These are phyloP conservation scores for Lateolabrax maculatus DNA, from an alignment of 2,797 vertebrate genomes.

Conservation along the genomic window DNA sequence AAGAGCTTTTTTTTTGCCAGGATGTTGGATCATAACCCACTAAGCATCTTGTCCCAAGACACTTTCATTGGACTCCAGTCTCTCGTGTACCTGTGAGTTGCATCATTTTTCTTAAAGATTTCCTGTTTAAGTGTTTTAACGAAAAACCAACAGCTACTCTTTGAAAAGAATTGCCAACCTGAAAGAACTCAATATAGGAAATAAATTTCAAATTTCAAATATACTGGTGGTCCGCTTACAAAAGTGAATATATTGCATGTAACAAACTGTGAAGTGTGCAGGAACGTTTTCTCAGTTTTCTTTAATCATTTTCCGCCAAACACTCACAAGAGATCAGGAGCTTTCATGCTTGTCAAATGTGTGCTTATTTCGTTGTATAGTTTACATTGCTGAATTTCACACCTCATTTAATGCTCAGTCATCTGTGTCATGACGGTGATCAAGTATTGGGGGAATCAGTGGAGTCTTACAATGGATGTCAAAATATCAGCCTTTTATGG, in stretches of 20 bases:
- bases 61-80: constrained; percentile 86
- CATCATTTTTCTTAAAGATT: neutral
- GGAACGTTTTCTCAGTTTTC: neutral
- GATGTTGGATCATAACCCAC: constrained; percentile 89
- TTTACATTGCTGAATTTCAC: neutral
- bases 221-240: neutral
- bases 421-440: neutral
- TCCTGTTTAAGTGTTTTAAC: neutral
- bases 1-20: constrained; percentile 62
- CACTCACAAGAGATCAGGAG: neutral
- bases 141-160: neutral
- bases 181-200: neutral
- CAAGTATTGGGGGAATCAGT: neutral
- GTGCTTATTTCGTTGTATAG: neutral
- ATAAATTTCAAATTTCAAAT: neutral
- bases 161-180: neutral
- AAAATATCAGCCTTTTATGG: no score
- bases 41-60: constrained; percentile 82
- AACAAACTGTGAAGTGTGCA: neutral
- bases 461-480: neutral
- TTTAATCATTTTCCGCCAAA: neutral
- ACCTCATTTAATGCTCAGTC: constrained; percentile 15
- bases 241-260: neutral
- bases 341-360: neutral
- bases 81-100: constrained; percentile 87